These are phyloP conservation scores for Ganaspis brasiliensis DNA, from an alignment of 2,888 invertebrate genomes.

Conservation along the genomic window DNA sequence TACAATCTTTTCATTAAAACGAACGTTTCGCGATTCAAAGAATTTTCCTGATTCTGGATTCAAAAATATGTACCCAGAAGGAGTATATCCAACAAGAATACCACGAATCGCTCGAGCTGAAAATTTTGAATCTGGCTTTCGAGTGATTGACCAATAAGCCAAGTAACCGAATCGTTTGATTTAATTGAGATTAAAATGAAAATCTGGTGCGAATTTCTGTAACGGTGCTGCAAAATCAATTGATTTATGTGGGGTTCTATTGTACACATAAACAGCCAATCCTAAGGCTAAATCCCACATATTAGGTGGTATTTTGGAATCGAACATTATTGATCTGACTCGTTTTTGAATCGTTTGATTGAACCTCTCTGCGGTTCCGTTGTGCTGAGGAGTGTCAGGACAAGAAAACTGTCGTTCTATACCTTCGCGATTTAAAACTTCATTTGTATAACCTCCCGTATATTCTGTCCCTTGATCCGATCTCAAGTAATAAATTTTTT, in stretches of 20 bases:
- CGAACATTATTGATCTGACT: slow-evolving; percentile 48
- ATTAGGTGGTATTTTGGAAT: slow-evolving; percentile 44
- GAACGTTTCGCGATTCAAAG: slow-evolving; percentile 59
- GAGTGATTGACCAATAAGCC: slow-evolving; percentile 53
- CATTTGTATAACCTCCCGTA: slow-evolving; percentile 37
- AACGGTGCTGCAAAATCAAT: slow-evolving; percentile 51
- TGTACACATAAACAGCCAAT: slow-evolving; percentile 5
- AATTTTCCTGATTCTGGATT: slow-evolving; percentile 52
- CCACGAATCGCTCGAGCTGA: slow-evolving; percentile 50
- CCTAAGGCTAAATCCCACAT: slow-evolving; percentile 2
- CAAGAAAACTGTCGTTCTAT: slow-evolving; percentile 34
- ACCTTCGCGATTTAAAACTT: slow-evolving; percentile 23
- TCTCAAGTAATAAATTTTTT: slow-evolving; percentile 64
- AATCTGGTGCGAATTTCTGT: slow-evolving; percentile 52
- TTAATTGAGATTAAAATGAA: slow-evolving; percentile 49
- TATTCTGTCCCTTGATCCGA: slow-evolving; percentile 58
- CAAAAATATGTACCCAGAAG: background rate
- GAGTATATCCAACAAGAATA: slow-evolving; percentile 51
- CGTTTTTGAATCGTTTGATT: slow-evolving; percentile 42
- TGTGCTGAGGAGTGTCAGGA: background rate
- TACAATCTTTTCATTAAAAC: slow-evolving; percentile 58
- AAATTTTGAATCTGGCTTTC: slow-evolving; percentile 57
- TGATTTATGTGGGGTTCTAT: slow-evolving; percentile 50
- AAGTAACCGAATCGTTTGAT: slow-evolving; percentile 56
- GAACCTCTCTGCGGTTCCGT: background rate